phyloP scores from a whole-genome alignment of 2,888 invertebrate species.

The Auanema sp. region DNA sequence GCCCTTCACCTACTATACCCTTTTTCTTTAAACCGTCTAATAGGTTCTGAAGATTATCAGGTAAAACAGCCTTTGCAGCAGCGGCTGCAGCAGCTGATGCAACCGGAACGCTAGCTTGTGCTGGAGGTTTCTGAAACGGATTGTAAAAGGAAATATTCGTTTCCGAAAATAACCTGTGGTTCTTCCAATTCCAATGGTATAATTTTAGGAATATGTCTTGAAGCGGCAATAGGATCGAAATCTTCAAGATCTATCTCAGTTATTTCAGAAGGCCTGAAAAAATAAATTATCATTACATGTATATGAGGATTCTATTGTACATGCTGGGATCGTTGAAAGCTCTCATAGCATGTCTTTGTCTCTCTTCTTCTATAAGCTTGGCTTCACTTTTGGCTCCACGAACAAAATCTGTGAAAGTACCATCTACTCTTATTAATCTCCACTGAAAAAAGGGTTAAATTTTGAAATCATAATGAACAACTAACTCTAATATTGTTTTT shows the following conservation, averaged over 20 bases:
- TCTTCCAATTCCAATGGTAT: slow-evolving; percentile 8
- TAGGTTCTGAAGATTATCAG: slow-evolving; percentile 17
- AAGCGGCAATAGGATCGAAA: slow-evolving; percentile 17
- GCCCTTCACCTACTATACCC: slow-evolving; percentile 5
- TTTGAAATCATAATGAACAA: not conserved
- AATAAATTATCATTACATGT: not conserved
- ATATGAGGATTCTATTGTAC: slow-evolving; percentile 7
- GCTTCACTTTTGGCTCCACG: slow-evolving; percentile 18
- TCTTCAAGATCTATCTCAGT: slow-evolving; percentile 15
- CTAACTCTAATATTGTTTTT: not conserved
- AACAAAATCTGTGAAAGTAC: not conserved
- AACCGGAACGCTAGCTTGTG: not conserved
- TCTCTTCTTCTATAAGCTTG: slow-evolving; percentile 9
- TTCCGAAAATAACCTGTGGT: too few species aligned
- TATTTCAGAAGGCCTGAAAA: slow-evolving; percentile 11
- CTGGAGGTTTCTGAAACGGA: slow-evolving; percentile 1
- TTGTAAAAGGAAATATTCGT: too few species aligned
- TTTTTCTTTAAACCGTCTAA: slow-evolving; percentile 16
- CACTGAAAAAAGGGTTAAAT: slow-evolving; percentile 14
- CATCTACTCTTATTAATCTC: slow-evolving; percentile 16
- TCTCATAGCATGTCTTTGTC: slow-evolving; percentile 10
- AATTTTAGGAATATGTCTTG: slow-evolving; percentile 5
- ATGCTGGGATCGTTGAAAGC: slow-evolving; percentile 19
- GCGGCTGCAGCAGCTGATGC: slow-evolving; percentile 5
- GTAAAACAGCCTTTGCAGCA: slow-evolving; percentile 9